These are phyloP conservation scores for Glyphotaelius pellucidus DNA, from an alignment of 2,888 invertebrate species.

Conservation along the genomic window DNA sequence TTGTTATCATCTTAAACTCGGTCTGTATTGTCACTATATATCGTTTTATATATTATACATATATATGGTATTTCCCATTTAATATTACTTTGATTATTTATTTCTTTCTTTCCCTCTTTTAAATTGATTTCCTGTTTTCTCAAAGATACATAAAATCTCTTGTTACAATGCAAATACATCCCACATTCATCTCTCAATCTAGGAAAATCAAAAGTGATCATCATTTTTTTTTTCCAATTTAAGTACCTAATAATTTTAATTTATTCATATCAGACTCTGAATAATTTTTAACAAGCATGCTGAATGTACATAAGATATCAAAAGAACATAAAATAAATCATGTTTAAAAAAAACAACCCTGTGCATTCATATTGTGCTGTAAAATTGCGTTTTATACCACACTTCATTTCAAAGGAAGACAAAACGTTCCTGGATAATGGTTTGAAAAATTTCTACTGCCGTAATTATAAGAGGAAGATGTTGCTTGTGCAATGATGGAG, in stretches of 20 bases:
- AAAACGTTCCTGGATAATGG: no score
- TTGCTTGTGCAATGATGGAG: no score
- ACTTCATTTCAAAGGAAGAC: not conserved
- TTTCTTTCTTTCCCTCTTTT: constrained; percentile 14
- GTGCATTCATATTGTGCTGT: constrained; percentile 4
- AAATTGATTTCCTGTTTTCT: constrained; percentile 5
- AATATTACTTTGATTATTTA: constrained; percentile 47
- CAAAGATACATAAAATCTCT: constrained; percentile 4
- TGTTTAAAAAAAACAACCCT: constrained; percentile 30
- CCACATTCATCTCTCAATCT: not conserved
- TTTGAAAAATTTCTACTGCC: no score
- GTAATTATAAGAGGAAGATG: no score
- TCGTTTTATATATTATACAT: constrained; percentile 53
- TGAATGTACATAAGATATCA: constrained; percentile 38
- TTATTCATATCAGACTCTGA: constrained; percentile 15
- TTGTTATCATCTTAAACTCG: constrained; percentile 50
- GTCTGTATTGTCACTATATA: constrained; percentile 54
- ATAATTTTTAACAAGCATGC: constrained; percentile 28
- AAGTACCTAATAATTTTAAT: constrained; percentile 6
- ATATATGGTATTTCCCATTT: constrained; percentile 58
- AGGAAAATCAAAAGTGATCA: not conserved
- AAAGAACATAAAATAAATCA: constrained; percentile 46
- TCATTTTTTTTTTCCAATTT: not conserved
- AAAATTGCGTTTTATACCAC: no score
- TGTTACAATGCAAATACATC: constrained; percentile 13